Percentiles rank a stretch among this genome's conserved stretches.
phyloP scores from a whole-genome alignment of 2,888 invertebrate genomes.

The Lysandra bellargus region DNA sequence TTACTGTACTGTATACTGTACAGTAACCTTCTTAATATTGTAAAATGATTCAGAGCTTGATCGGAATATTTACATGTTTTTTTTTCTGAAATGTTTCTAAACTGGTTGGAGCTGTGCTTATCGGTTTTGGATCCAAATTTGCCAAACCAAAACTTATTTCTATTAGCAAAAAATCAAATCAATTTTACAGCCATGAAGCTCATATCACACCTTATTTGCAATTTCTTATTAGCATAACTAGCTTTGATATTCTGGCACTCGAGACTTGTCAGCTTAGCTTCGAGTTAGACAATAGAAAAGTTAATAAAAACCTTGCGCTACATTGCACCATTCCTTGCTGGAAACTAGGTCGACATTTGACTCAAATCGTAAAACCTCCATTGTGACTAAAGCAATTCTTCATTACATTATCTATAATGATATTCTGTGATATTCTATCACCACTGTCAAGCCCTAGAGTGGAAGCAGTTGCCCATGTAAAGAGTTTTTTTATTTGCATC shows the following conservation, averaged over 20 bases:
- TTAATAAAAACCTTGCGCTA: constrained; percentile 41
- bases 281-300: constrained; percentile 37
- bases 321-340: constrained; percentile 39
- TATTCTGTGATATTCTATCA: neutral
- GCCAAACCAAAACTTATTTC: too few species aligned
- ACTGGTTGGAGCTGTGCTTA: too few species aligned
- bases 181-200: neutral
- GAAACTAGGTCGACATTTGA: constrained; percentile 41
- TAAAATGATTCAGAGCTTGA: too few species aligned
- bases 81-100: too few species aligned
- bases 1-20: too few species aligned
- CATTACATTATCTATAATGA: constrained; percentile 17
- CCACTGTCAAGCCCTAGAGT: neutral
- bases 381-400: constrained; percentile 17
- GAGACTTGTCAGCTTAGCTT: constrained; percentile 31
- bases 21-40: too few species aligned
- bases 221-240: constrained; percentile 19
- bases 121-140: too few species aligned
- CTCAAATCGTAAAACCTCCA: constrained; percentile 33
- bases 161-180: too few species aligned
- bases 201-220: neutral
- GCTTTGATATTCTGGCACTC: constrained; percentile 24
- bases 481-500: too few species aligned
- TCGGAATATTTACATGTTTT: too few species aligned
- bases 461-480: neutral